Evolutionary conservation across 1,140 invertebrate genomes (phyloP).

Genomic region (Proales similis): DNA sequence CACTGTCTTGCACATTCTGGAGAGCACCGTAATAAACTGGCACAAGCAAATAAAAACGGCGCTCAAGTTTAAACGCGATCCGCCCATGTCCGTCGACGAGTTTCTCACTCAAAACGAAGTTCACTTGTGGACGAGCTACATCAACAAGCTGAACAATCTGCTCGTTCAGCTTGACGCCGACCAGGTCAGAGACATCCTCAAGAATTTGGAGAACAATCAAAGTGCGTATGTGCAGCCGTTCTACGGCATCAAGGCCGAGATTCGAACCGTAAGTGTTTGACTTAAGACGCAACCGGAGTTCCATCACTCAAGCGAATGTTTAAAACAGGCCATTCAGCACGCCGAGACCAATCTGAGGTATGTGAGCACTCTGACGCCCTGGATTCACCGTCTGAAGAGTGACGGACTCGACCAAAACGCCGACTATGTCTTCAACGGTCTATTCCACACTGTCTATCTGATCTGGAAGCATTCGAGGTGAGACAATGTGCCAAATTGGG

Average conservation of each 20-base stretch:
- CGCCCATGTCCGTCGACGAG: slow-evolving; percentile 40
- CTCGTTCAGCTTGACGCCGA: slow-evolving; percentile 48
- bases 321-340: slow-evolving; percentile 45
- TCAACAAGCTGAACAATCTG: slow-evolving; percentile 47
- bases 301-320: not conserved
- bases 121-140: slow-evolving; percentile 47
- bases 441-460: slow-evolving; percentile 48
- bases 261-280: slow-evolving; percentile 43
- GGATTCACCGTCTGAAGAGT: slow-evolving; percentile 45
- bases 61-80: slow-evolving; percentile 35
- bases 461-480: slow-evolving; percentile 51
- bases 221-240: slow-evolving; percentile 51
- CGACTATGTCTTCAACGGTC: slow-evolving; percentile 46
- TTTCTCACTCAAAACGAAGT: slow-evolving; percentile 49
- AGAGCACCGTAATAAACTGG: slow-evolving; percentile 52
- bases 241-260: slow-evolving; percentile 46
- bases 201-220: slow-evolving; percentile 49
- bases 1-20: slow-evolving; percentile 50
- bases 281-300: not conserved
- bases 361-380: slow-evolving; percentile 45
- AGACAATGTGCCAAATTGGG: not conserved
- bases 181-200: slow-evolving; percentile 49
- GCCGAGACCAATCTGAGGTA: slow-evolving; percentile 48
- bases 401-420: slow-evolving; percentile 44
- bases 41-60: slow-evolving; percentile 51